These are phyloP conservation scores for Conopomorpha cramerella DNA, from an alignment of 1,140 invertebrate species.

Conservation along the genomic window DNA sequence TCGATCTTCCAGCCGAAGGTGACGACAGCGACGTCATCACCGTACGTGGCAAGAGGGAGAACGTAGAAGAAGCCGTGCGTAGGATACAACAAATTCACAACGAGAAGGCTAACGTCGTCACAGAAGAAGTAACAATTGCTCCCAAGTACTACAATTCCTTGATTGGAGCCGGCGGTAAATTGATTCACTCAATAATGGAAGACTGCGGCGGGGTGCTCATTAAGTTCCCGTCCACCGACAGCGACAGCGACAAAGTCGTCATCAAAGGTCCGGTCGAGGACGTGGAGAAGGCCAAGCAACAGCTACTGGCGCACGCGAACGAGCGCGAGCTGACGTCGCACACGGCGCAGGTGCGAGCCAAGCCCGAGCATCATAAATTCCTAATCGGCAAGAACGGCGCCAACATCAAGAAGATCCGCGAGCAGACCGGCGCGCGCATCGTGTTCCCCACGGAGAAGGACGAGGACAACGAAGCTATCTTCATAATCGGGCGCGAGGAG, in stretches of 20 bases:
- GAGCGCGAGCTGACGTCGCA: constrained; percentile 86
- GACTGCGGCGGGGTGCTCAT: constrained; percentile 95
- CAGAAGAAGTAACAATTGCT: constrained; percentile 86
- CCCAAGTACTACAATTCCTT: constrained; percentile 93
- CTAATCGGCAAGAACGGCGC: constrained; percentile 88
- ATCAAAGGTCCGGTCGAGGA: constrained; percentile 93
- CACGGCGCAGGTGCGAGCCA: constrained; percentile 81
- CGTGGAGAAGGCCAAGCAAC: constrained; percentile 89
- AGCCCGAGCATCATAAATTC: constrained; percentile 93
- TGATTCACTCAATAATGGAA: constrained; percentile 92
- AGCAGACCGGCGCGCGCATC: constrained; percentile 88
- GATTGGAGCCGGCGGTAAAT: constrained; percentile 88
- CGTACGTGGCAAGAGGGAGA: constrained; percentile 90
- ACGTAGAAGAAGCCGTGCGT: constrained; percentile 81
- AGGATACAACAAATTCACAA: constrained; percentile 92
- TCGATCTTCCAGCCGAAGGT: constrained; percentile 90
- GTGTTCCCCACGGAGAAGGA: constrained; percentile 90
- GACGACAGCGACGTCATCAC: constrained; percentile 87
- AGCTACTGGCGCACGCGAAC: constrained; percentile 82
- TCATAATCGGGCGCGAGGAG: constrained; percentile 80
- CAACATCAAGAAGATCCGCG: constrained; percentile 93
- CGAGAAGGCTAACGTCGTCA: constrained; percentile 84
- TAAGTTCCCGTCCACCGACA: constrained; percentile 89
- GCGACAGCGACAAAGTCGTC: constrained; percentile 86
- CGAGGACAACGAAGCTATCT: constrained; percentile 84